Conservation (phyloP, 2,888 invertebrate species). For the Eledona agricola region DNA sequence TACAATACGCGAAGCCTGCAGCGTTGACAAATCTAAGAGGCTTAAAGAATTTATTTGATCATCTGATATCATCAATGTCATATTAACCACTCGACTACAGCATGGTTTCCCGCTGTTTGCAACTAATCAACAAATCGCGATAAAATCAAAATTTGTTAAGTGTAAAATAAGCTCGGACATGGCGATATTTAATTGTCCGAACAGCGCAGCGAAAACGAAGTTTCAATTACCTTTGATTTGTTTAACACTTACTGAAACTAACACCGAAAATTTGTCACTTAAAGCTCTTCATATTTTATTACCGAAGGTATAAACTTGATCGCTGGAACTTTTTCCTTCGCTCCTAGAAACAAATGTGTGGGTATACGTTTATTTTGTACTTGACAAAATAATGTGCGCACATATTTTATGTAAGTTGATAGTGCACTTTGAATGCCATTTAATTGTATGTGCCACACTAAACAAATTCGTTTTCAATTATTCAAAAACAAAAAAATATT, state of each 20-base stretch:
- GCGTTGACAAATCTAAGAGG: constrained; percentile 17
- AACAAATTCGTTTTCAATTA: too few relatives aligned
- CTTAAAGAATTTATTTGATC: constrained; percentile 7
- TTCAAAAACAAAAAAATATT: too few relatives aligned
- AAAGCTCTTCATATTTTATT: background rate
- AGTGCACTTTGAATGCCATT: background rate
- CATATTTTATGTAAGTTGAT: constrained; percentile 7
- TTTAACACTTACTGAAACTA: background rate
- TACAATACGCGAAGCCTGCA: background rate
- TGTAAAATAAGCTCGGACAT: too few relatives aligned
- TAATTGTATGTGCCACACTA: background rate
- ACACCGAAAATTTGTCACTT: background rate
- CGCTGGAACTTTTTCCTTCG: background rate
- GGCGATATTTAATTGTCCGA: too few relatives aligned
- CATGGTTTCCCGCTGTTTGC: too few relatives aligned
- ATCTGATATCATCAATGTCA: background rate
- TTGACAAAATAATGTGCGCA: constrained; percentile 1
- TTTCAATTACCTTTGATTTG: constrained; percentile 1
- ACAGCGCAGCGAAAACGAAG: background rate
- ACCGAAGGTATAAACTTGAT: background rate
- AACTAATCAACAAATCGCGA: too few relatives aligned
- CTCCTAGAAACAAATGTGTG: constrained; percentile 1
- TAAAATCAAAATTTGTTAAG: too few relatives aligned
- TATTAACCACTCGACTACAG: background rate
- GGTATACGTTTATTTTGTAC: constrained; percentile 5